Conservation (phyloP, 2,888 invertebrate genomes). For the Gnatocerus cornutus region DNA sequence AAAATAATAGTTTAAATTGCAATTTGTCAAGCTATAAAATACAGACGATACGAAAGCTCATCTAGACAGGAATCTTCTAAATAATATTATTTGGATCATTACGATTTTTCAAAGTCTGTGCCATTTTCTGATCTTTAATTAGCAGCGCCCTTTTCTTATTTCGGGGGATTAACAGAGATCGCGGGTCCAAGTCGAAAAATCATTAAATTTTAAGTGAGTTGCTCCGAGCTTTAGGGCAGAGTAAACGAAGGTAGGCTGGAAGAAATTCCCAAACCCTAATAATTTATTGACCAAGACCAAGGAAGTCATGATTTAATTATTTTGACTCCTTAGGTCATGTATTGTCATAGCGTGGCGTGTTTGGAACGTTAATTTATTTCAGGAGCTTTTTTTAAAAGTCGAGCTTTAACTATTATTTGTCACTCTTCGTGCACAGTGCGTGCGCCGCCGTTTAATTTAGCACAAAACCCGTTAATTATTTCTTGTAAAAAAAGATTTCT, state of each 20-base stretch:
- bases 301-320: constrained; percentile 21
- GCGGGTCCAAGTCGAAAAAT: constrained; percentile 14
- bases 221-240: constrained; percentile 29
- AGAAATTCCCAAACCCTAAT: constrained; percentile 25
- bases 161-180: constrained; percentile 29
- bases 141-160: background rate
- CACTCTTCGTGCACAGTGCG: constrained; percentile 26
- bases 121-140: too few species aligned
- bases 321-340: constrained; percentile 11
- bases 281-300: constrained; percentile 10
- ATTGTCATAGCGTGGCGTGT: background rate
- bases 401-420: constrained; percentile 37
- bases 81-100: too few species aligned
- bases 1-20: background rate
- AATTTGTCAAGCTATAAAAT: too few species aligned
- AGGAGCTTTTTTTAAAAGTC: constrained; percentile 15
- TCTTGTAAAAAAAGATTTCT: constrained; percentile 8
- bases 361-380: background rate
- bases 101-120: too few species aligned
- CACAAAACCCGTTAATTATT: constrained; percentile 32
- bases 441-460: constrained; percentile 22
- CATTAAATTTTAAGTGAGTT: constrained; percentile 30
- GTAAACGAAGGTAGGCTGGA: constrained; percentile 28
- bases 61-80: too few species aligned
- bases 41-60: too few species aligned